These are phyloP conservation scores for Scomber colias DNA, from an alignment of 2,113 vertebrate species.

Conservation along the genomic window DNA sequence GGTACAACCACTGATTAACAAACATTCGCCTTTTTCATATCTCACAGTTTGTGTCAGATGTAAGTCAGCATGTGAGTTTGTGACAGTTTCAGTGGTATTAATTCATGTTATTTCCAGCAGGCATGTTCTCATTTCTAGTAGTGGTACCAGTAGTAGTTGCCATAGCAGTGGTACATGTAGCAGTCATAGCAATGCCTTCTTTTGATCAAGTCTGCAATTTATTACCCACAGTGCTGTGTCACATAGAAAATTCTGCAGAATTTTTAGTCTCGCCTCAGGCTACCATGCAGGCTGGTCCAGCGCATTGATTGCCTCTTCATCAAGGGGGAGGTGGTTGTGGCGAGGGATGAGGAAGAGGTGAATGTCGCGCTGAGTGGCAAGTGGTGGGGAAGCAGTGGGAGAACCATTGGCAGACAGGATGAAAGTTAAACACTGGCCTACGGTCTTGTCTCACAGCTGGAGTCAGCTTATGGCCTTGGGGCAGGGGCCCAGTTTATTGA, in stretches of 20 bases:
- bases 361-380: conserved; percentile 77
- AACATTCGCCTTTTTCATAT: no score
- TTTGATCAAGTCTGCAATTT: conserved; percentile 36
- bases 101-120: conserved; percentile 1
- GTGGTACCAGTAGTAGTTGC: not conserved
- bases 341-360: conserved; percentile 67
- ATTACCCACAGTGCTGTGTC: conserved; percentile 42
- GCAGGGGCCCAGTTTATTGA: conserved; percentile 73
- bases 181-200: not conserved
- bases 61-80: not conserved
- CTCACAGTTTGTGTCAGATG: not conserved
- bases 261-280: conserved; percentile 64
- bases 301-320: conserved; percentile 78
- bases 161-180: no score
- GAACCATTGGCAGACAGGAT: conserved; percentile 75
- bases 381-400: conserved; percentile 65
- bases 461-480: conserved; percentile 75
- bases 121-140: not conserved
- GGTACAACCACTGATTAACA: no score
- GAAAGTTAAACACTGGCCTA: conserved; percentile 76
- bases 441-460: conserved; percentile 73
- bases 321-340: conserved; percentile 48
- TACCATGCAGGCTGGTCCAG: conserved; percentile 59
- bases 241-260: conserved; percentile 37
- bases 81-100: not conserved